Evolutionary conservation across 2,113 vertebrate genomes (phyloP).

Genomic region (Otocyon megalotis): DNA sequence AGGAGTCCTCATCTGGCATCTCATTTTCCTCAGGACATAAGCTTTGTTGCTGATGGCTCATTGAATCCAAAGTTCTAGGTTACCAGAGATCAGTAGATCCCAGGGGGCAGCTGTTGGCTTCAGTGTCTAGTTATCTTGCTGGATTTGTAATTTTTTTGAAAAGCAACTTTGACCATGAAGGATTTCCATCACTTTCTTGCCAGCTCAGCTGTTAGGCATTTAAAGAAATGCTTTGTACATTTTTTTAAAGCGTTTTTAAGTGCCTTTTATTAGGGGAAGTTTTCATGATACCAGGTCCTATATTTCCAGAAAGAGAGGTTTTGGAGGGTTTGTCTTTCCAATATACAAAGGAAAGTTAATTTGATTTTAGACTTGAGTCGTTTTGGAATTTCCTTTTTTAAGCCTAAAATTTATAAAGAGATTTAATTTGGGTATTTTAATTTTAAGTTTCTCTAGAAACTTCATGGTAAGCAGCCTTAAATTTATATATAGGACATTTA

Average conservation of each 20-base stretch:
- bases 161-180: background rate
- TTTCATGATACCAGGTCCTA: background rate
- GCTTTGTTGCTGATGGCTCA: background rate
- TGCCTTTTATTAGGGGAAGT: background rate
- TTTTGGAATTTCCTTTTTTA: background rate
- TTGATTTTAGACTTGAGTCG: slow-evolving; percentile 22
- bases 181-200: background rate
- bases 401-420: background rate
- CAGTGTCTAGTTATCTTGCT: slow-evolving; percentile 1
- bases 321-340: background rate
- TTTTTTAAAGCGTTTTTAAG: background rate
- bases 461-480: slow-evolving; percentile 3
- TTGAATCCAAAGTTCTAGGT: background rate
- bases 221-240: background rate
- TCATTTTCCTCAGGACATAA: background rate
- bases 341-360: background rate
- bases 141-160: background rate
- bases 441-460: slow-evolving; percentile 16
- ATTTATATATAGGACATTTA: background rate
- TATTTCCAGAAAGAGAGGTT: background rate
- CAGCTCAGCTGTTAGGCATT: background rate
- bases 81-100: background rate
- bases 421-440: slow-evolving; percentile 9
- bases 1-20: background rate
- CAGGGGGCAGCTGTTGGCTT: background rate